Evolutionary conservation across 2,888 invertebrate genomes (phyloP), one percentile per base, ranked within the genome.

Genomic region (Heliconius sara): DNA sequence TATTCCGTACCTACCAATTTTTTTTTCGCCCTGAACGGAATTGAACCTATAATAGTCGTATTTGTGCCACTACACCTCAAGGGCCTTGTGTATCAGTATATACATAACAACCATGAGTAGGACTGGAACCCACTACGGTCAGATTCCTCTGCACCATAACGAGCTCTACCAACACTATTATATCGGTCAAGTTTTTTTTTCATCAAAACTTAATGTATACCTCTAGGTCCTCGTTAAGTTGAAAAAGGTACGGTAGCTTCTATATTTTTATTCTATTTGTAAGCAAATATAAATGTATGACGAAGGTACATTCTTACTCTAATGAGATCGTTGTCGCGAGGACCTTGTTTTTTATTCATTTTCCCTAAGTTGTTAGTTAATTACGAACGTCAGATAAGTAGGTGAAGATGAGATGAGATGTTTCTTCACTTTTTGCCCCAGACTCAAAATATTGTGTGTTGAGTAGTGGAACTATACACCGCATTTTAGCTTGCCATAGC

Each of bases 201-300:
- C n/a, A 47, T 47, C 43, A 47, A 25, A 43, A 43, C 70, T 39
- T 43, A 47, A 47, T 47, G 13, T 39, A 57, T 39, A 5, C 65
- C 7, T 25, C 16, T 16, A 30, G 13, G 72, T 73, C 22, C 34
- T 73, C 57, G 63, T 74, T 60, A 63, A 57, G 30, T 63, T 9
- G 34, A 34, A n/a, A 74, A 34, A 39, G 52, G 34, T 57, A 39
- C 25, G 3, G 22, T 34, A 10, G 67, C 68, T 68, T 43, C 68
- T 25, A 68, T 68, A 68, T 68, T 43, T 68, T 68, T 68, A 43
- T 68, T 68, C n/a, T 68, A 68, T 68, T 68, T 68, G 70, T 47
- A 70, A 43, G 47, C 70, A 43, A 25, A 25, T 70, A 47, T 7
- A 70, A 70, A 68, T 68, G 43, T 43, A 70, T 47, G 43, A 39